Conservation (phyloP, 2,888 invertebrate species). For the Lepidocyrtoides sp. region DNA sequence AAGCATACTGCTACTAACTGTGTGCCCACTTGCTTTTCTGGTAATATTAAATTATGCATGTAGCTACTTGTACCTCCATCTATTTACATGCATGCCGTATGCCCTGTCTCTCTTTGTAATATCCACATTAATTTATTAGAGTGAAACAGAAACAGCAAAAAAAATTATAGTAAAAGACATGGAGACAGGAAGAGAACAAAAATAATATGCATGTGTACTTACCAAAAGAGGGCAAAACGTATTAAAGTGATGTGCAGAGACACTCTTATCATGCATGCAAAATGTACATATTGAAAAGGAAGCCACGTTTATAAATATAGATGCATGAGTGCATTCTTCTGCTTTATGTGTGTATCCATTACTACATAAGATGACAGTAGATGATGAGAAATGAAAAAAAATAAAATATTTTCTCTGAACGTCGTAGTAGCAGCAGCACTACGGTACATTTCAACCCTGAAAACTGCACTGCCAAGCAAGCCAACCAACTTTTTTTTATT, state of each 20-base stretch:
- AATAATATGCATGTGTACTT: too few relatives aligned
- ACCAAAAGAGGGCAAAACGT: background rate
- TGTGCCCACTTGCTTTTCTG: background rate
- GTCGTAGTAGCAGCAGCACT: too few relatives aligned
- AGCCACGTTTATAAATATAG: background rate
- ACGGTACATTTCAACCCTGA: too few relatives aligned
- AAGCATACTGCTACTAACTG: background rate
- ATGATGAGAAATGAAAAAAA: too few relatives aligned
- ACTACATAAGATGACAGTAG: background rate
- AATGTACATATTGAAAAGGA: background rate
- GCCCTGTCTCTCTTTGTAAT: background rate
- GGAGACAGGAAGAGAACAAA: background rate
- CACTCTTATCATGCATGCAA: too few relatives aligned
- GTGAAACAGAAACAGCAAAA: background rate
- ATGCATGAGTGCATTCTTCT: too few relatives aligned
- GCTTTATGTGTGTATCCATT: too few relatives aligned
- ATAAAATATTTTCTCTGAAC: too few relatives aligned
- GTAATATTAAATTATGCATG: background rate
- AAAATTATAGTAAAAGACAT: too few relatives aligned
- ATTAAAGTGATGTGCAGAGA: background rate
- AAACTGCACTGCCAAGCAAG: too few relatives aligned
- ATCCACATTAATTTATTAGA: conserved; percentile 16
- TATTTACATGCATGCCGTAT: background rate
- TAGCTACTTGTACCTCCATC: background rate
- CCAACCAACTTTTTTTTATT: too few relatives aligned